Evolutionary conservation across 1,140 invertebrate species (phyloP).

Genomic region (Proales similis): DNA sequence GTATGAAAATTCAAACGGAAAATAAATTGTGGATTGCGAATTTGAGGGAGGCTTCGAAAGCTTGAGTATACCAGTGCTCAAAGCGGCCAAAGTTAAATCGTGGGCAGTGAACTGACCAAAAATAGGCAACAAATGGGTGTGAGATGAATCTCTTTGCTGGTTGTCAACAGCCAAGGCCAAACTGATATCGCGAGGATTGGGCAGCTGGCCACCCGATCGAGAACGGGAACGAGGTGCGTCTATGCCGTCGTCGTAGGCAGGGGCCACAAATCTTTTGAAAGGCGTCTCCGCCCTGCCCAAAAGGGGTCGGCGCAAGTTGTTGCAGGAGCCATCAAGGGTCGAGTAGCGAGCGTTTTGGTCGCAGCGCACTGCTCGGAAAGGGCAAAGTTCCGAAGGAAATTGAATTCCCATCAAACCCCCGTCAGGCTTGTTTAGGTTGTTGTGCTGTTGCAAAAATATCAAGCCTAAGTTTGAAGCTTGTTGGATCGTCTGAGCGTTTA

Average conservation of each 20-base stretch:
- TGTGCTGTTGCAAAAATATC: too few relatives aligned
- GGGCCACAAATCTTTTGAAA: slow-evolving; percentile 67
- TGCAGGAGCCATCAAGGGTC: slow-evolving; percentile 68
- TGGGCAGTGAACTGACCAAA: slow-evolving; percentile 68
- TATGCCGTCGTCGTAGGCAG: slow-evolving; percentile 61
- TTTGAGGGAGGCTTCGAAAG: too few relatives aligned
- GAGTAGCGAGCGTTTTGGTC: background rate
- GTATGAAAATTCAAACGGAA: too few relatives aligned
- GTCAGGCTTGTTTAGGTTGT: too few relatives aligned
- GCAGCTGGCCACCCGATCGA: background rate
- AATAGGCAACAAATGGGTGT: background rate
- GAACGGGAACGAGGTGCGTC: background rate
- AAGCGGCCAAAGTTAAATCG: slow-evolving; percentile 40
- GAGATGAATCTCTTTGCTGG: background rate
- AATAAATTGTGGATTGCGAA: background rate
- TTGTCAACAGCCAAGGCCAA: background rate
- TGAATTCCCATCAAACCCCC: too few relatives aligned
- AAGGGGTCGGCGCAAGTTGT: slow-evolving; percentile 70
- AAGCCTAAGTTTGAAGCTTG: too few relatives aligned
- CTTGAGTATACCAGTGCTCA: background rate
- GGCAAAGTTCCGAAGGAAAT: too few relatives aligned
- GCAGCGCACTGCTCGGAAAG: too few relatives aligned
- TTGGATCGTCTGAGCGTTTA: too few relatives aligned
- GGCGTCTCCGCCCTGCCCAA: slow-evolving; percentile 69
- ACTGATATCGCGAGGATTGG: slow-evolving; percentile 9